phyloP scores from a whole-genome alignment of 2,888 invertebrate species.

The Lutraria lutraria region DNA sequence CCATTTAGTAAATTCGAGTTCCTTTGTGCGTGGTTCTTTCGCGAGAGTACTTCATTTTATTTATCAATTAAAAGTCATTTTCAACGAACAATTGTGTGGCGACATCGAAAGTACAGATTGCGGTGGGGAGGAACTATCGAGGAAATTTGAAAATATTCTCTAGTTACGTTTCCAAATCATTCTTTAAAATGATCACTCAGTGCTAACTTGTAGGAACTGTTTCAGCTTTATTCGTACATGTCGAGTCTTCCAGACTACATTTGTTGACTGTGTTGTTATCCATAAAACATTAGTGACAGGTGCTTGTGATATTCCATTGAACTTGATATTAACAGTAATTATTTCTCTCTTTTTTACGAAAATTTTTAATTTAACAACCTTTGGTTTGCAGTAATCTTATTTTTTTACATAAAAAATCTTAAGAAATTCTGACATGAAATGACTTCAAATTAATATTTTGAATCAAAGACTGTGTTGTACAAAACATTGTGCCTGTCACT shows the following conservation, averaged over 20 bases:
- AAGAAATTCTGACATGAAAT: too few relatives aligned
- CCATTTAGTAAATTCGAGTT: slow-evolving; percentile 98
- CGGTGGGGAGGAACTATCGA: slow-evolving; percentile 98
- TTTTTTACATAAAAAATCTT: too few relatives aligned
- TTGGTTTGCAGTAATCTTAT: too few relatives aligned
- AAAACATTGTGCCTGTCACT: not conserved
- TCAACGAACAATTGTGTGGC: slow-evolving; percentile 96
- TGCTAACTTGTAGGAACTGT: not conserved
- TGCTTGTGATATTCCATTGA: too few relatives aligned
- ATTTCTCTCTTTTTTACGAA: too few relatives aligned
- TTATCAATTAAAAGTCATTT: slow-evolving; percentile 95
- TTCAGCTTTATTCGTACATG: not conserved
- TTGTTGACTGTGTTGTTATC: not conserved
- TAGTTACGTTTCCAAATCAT: slow-evolving; percentile 1
- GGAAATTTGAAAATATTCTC: slow-evolving; percentile 65
- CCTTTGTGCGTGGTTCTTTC: slow-evolving; percentile 96
- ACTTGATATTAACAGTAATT: too few relatives aligned
- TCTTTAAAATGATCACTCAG: not conserved
- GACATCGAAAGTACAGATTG: slow-evolving; percentile 93
- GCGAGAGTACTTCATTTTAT: slow-evolving; percentile 96
- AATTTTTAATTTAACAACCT: too few relatives aligned
- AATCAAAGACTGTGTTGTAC: not conserved
- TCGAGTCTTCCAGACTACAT: not conserved
- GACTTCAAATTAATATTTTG: too few relatives aligned
- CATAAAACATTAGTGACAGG: not conserved